A percentile compares a stretch with the other conserved stretches of the same genome.
Conservation (phyloP, 2,797 vertebrate genomes). For the Anguilla pacifica region DNA sequence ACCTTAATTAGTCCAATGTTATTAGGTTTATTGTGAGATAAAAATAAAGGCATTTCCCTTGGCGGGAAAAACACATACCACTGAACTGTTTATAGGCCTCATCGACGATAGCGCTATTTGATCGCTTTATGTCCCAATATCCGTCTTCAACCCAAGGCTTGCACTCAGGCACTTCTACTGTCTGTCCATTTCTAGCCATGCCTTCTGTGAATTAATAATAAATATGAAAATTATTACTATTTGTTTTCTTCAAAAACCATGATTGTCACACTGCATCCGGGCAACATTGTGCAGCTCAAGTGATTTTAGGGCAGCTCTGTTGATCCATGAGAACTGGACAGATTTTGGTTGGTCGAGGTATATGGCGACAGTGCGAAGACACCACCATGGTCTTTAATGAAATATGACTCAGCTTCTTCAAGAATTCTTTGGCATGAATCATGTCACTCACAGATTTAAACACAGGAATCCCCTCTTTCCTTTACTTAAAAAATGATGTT, state of each 20-base stretch:
- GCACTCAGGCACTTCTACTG: slow-evolving; percentile 69
- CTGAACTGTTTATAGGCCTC: slow-evolving; percentile 82
- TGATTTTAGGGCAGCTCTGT: neutral
- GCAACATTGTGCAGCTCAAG: neutral
- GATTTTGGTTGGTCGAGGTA: neutral
- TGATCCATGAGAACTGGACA: neutral
- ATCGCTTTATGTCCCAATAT: slow-evolving; percentile 80
- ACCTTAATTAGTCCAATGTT: neutral
- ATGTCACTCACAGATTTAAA: neutral
- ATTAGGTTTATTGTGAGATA: neutral
- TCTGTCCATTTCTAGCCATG: slow-evolving; percentile 76
- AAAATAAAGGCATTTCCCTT: neutral
- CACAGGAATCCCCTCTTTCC: neutral
- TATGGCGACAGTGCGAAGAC: neutral
- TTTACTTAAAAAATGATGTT: neutral
- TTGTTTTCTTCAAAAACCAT: neutral
- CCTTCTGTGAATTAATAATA: slow-evolving; percentile 58
- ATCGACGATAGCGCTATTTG: slow-evolving; percentile 76
- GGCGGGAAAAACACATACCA: slow-evolving; percentile 57
- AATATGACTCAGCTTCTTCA: neutral
- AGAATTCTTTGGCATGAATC: neutral
- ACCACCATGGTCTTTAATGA: neutral
- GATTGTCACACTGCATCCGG: neutral
- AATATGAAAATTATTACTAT: neutral
- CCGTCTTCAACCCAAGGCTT: slow-evolving; percentile 81